Conservation (phyloP, 2,888 invertebrate species). For the Drosophila prolongata region DNA sequence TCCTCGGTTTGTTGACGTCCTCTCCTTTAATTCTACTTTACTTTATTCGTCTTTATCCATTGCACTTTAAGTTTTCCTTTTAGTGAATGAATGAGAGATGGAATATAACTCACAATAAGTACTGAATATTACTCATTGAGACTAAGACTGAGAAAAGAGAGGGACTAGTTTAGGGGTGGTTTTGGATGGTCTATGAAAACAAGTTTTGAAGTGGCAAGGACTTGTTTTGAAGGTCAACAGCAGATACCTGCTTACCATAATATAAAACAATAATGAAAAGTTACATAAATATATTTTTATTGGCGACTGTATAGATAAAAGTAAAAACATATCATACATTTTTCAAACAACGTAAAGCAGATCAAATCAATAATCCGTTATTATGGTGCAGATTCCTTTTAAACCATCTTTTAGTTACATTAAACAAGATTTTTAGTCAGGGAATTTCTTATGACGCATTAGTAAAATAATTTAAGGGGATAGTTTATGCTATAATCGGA, state of each 20-base stretch:
- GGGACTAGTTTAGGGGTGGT: conserved; percentile 17
- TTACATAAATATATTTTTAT: too few species aligned
- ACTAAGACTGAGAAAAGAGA: neutral
- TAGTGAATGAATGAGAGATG: neutral
- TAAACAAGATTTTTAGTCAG: too few species aligned
- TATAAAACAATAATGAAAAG: too few species aligned
- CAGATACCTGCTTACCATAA: neutral
- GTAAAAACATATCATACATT: too few species aligned
- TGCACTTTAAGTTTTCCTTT: conserved; percentile 1
- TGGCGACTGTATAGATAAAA: too few species aligned
- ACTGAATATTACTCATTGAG: neutral
- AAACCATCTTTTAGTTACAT: too few species aligned
- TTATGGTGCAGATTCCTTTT: too few species aligned
- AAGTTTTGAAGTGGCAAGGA: conserved; percentile 29
- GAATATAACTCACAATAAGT: neutral
- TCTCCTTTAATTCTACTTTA: conserved; percentile 1
- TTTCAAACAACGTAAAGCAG: too few species aligned
- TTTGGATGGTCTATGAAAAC: conserved; percentile 8
- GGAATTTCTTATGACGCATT: too few species aligned
- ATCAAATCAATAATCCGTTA: too few species aligned
- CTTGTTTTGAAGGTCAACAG: conserved; percentile 31
- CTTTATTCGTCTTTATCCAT: neutral
- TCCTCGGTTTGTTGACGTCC: conserved; percentile 54
- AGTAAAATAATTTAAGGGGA: too few species aligned
- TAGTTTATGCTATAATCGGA: too few species aligned